A percentile compares a stretch with the other conserved stretches of the same genome.
These are phyloP conservation scores for Plodia interpunctella DNA, from an alignment of 1,140 invertebrate genomes.

Conservation along the genomic window DNA sequence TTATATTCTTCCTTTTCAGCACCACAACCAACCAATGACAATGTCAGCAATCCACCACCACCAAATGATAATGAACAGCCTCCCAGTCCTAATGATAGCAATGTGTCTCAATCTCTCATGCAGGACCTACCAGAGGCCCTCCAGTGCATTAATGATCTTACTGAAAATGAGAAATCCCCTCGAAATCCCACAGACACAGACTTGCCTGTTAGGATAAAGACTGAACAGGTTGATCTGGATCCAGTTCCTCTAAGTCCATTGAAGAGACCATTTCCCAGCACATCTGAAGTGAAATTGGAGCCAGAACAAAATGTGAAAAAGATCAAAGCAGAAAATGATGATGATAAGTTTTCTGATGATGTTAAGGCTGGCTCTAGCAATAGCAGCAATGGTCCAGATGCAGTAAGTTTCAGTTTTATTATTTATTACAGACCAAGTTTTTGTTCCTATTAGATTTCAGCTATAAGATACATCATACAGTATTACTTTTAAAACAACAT, in stretches of 20 bases:
- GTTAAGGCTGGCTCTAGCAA: constrained; percentile 22
- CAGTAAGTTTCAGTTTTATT: not conserved
- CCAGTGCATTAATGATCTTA: no score
- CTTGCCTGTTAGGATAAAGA: not conserved
- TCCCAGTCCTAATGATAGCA: not conserved
- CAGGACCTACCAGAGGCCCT: not conserved
- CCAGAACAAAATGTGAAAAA: constrained; percentile 21
- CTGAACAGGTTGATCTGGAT: constrained; percentile 9
- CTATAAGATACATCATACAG: no score
- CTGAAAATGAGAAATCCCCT: not conserved
- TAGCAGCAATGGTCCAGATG: constrained; percentile 21
- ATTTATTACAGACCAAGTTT: no score
- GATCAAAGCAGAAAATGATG: constrained; percentile 20
- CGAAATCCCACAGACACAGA: not conserved
- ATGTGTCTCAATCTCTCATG: not conserved
- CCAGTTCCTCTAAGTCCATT: not conserved
- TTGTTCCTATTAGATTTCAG: no score
- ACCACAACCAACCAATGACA: not conserved
- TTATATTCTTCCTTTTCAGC: not conserved
- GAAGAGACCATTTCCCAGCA: constrained; percentile 13
- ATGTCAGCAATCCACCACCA: not conserved
- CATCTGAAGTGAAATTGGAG: not conserved
- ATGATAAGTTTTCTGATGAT: not conserved
- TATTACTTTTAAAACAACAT: no score
- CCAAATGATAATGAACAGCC: not conserved